phyloP scores from a whole-genome alignment of 2,888 invertebrate species.

The Petrolisthes manimaculis region DNA sequence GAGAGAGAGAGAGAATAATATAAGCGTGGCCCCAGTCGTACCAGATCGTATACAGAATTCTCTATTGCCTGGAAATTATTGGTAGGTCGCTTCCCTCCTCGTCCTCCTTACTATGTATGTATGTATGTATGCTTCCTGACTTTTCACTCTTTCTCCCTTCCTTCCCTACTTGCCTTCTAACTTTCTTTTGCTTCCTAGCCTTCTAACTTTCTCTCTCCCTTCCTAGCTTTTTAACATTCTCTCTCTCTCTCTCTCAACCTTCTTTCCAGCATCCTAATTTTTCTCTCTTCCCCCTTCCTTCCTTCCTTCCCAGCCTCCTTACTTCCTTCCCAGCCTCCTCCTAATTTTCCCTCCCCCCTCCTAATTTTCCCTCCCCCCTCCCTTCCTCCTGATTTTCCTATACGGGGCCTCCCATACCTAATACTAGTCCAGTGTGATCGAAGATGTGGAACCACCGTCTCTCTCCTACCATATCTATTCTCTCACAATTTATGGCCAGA shows the following conservation, averaged over 20 bases:
- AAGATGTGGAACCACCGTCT: too few relatives aligned
- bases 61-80: too few relatives aligned
- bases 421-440: too few relatives aligned
- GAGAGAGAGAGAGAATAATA: too few relatives aligned
- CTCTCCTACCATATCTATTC: neutral
- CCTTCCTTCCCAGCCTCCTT: neutral
- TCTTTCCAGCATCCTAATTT: too few relatives aligned
- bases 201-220: neutral
- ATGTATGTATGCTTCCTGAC: too few relatives aligned
- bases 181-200: neutral
- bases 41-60: too few relatives aligned
- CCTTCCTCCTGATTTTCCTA: neutral
- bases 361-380: neutral
- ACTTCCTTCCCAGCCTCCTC: neutral
- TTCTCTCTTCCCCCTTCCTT: too few relatives aligned
- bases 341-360: neutral
- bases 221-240: neutral
- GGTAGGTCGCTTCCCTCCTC: too few relatives aligned
- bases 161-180: neutral
- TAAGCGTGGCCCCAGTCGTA: too few relatives aligned
- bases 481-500: neutral
- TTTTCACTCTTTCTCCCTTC: conserved; percentile 9
- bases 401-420: too few relatives aligned
- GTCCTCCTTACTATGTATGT: too few relatives aligned
- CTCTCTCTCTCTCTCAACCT: neutral